Base-by-base conservation (phyloP, 2,888 invertebrate species). In the Luffia ferchaultella region DNA sequence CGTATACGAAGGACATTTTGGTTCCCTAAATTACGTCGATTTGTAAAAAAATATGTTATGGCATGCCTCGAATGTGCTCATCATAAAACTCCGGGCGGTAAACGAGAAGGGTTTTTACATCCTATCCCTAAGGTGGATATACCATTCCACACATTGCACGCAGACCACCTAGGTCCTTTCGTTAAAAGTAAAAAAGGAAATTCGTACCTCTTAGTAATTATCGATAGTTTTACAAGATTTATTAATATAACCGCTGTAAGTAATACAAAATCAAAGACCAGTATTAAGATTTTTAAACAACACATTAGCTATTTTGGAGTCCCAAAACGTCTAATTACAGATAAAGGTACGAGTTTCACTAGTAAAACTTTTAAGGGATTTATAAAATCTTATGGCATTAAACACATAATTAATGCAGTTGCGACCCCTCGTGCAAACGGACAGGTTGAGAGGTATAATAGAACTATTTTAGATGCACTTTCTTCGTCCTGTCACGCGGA, bases 111-210 rank as follows among this genome's bases (percentile, higher is more conserved):
- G 1, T 20, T 47, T 3, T 20, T 63, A 2, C 57, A 62, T 40
- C 58, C 60, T 0, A 60, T 61, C 2, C 41, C 45, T 1, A 61
- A 59, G 20, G 7, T 51, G 0, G 48, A 42, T 12, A 30, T 50
- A 0, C 60, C 61, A 0, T 61, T 60, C 15, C 58, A 61, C n/a
- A 68, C 59, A 18, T 50, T 50, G 2, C 65, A 58, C 16, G 55
- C 51, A 40, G 63, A 61, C 40, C 62, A 56, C 47, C 18, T 58
- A 2, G 61, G 58, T 0, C 59, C 60, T 0, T 58, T 58, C 19
- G 47, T 45, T 15, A 41, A 42, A 12, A 58, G 54, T n/a, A 58
- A 54, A 19, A 40, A 16, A 2, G 53, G 55, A 2, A 58, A 58
- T 18, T 53, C 42, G 2, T 59, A 57, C 41, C 7, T n/a, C n/a